Evolutionary conservation across 2,888 invertebrate species (phyloP), one percentile per base, ranked within the genome.

Genomic region (Hypena proboscidalis): DNA sequence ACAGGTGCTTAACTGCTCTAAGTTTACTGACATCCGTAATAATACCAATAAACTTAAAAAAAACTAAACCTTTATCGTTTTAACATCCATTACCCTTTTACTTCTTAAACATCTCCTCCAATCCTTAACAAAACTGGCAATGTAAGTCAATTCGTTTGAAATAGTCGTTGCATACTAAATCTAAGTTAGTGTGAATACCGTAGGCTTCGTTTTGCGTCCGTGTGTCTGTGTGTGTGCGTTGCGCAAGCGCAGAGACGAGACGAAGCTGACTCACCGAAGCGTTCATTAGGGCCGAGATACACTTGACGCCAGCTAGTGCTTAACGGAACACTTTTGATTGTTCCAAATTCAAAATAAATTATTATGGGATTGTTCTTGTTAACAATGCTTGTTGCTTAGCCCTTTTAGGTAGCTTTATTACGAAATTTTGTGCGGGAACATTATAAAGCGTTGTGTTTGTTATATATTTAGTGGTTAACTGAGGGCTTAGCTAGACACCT

Each of bases 21-120:
- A 82, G 80, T 86, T 83, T 83, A 83, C 83, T 83, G 83, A 85
- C 86, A 83, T 84, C 75, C 71, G 73, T 78, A 77, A 75, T 74
- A 74, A 70, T 67, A 76, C 65, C 59, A 64, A 66, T 68, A 63
- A 35, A 62, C 55, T 53, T 41, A 39, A 58, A 44, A 45, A 45
- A 29, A 36, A 31, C 22, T 44, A 45, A 35, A 27, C 11, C 30
- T 39, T 40, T 26, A 7, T 34, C 2, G 27, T 17, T 35, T 35
- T 19, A 2, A 6, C 2, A 27, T 58, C 46, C 72, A 80, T 74
- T 65, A 46, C 69, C 14, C 1, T 0, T 42, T 65, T 17, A 14
- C 0, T 22, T 22, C 7, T 9, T 2, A 7, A 5, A 1, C 2
- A 4, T 10, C 11, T 4, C 1, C 3, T 0, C 7, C 7, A 10